Percentiles rank a stretch among this genome's conserved stretches.
These are phyloP conservation scores for Geotrupes spiniger DNA, from an alignment of 2,888 invertebrate genomes.

Conservation along the genomic window DNA sequence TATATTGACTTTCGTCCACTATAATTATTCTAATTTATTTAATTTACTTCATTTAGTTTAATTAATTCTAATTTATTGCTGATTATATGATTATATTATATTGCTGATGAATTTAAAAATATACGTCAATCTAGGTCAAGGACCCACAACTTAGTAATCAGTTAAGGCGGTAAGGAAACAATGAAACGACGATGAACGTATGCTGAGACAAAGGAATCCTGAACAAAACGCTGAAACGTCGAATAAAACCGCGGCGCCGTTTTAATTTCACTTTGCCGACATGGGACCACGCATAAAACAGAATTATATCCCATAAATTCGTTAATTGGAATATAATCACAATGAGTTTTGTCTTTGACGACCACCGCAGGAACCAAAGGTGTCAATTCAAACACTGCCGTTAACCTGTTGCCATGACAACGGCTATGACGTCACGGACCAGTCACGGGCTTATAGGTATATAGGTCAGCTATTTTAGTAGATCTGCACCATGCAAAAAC, in stretches of 20 bases:
- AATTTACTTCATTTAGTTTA: no score
- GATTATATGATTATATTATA: no score
- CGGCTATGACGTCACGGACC: slow-evolving; percentile 47
- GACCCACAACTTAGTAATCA: background rate
- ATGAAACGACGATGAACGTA: background rate
- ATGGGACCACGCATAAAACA: background rate
- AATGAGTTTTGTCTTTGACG: slow-evolving; percentile 19
- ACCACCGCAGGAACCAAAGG: slow-evolving; percentile 29
- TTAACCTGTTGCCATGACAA: slow-evolving; percentile 46
- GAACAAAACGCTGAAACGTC: background rate
- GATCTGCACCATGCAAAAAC: slow-evolving; percentile 33
- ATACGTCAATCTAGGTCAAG: no score
- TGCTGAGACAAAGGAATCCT: background rate
- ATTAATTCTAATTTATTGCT: no score
- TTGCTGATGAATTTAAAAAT: no score
- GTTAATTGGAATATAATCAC: slow-evolving; percentile 13
- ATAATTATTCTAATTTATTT: no score
- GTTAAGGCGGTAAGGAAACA: background rate
- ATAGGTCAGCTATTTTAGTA: slow-evolving; percentile 45
- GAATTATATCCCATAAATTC: slow-evolving; percentile 2
- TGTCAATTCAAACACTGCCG: slow-evolving; percentile 42
- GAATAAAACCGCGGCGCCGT: background rate
- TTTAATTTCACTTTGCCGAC: background rate
- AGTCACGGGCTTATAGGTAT: slow-evolving; percentile 42
- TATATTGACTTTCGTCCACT: no score